Conservation (phyloP, 2,888 invertebrate genomes). For the Drosophila ustulata region DNA sequence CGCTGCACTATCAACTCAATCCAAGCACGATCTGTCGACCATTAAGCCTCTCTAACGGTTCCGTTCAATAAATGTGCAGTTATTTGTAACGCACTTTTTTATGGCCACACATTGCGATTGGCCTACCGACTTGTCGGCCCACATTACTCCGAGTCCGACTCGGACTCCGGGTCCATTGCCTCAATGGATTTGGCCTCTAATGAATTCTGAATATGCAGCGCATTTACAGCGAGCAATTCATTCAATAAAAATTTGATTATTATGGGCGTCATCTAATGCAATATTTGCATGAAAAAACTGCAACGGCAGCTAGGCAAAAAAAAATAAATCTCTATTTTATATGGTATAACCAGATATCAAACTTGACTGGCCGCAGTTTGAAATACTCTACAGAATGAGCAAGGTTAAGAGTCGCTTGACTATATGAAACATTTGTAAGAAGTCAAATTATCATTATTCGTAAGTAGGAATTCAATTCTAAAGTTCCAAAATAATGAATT, state of each 20-base stretch:
- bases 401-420: background rate
- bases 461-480: no score
- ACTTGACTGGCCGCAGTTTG: background rate
- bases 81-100: constrained; percentile 75
- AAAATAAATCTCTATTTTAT: constrained; percentile 41
- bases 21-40: constrained; percentile 24
- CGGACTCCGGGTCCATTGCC: constrained; percentile 11
- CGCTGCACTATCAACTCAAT: constrained; percentile 19
- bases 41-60: constrained; percentile 61
- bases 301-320: constrained; percentile 23
- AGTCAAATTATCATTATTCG: background rate
- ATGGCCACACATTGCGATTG: constrained; percentile 59
- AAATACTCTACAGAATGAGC: constrained; percentile 20
- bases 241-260: constrained; percentile 77
- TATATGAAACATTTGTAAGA: background rate
- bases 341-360: constrained; percentile 23
- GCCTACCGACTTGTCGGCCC: constrained; percentile 15
- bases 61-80: constrained; percentile 66
- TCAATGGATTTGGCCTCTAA: constrained; percentile 72
- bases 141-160: constrained; percentile 1
- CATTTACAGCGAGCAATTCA: constrained; percentile 69
- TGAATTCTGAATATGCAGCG: constrained; percentile 37
- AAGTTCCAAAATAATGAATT: no score
- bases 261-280: constrained; percentile 69
- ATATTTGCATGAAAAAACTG: constrained; percentile 34